These are phyloP conservation scores for Oplegnathus fasciatus DNA, from an alignment of 2,113 vertebrate species.

Conservation along the genomic window DNA sequence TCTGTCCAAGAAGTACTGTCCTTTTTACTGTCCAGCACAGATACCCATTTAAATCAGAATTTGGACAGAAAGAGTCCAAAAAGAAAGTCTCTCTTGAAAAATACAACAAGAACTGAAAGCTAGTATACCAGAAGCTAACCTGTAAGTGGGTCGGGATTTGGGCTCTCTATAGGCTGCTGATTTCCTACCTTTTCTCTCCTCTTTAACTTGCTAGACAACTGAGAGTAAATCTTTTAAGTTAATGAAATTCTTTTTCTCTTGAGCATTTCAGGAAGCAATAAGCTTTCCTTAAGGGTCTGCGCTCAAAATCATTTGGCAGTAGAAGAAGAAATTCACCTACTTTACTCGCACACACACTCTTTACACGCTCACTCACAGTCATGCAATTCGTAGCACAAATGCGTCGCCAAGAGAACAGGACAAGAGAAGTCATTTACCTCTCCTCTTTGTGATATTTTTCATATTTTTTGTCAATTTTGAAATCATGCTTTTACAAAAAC, in stretches of 20 bases:
- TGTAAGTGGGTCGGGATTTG: conserved; percentile 18
- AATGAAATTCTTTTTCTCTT: conserved; percentile 54
- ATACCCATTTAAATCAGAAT: not conserved
- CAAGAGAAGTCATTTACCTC: not conserved
- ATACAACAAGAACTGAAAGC: not conserved
- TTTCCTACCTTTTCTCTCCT: conserved; percentile 37
- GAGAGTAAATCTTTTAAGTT: conserved; percentile 39
- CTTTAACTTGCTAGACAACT: conserved; percentile 4
- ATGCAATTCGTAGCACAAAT: not conserved
- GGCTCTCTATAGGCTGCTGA: conserved; percentile 15
- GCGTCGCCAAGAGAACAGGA: not conserved
- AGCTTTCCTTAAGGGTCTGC: conserved; percentile 21
- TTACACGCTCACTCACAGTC: not conserved
- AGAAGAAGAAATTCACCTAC: conserved; percentile 19
- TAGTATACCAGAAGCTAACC: not conserved
- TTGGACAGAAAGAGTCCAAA: not conserved
- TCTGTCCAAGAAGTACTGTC: not conserved
- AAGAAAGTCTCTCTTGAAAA: not conserved
- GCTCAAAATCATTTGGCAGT: conserved; percentile 11
- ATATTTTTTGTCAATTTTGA: not conserved
- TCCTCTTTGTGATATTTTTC: not conserved
- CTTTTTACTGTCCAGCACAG: not conserved
- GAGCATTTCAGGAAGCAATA: conserved; percentile 33
- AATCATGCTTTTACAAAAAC: not conserved
- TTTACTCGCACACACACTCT: not conserved